A percentile compares a stretch with the other conserved stretches of the same genome.
Conservation (phyloP, 2,888 invertebrate genomes). For the Phyto melanocephala region DNA sequence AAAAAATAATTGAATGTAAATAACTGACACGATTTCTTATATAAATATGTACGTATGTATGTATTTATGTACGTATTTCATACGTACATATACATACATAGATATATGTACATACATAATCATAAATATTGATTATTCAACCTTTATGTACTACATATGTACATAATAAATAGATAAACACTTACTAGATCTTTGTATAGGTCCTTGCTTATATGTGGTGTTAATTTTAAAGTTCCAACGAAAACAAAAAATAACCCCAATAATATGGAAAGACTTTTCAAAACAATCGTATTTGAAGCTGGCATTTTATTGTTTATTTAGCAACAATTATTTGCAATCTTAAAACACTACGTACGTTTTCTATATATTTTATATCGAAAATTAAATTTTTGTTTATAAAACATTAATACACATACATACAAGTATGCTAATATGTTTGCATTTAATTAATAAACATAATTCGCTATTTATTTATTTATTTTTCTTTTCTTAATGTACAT, state of each 20-base stretch:
- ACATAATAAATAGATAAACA: conserved; percentile 56
- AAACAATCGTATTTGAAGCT: conserved; percentile 84
- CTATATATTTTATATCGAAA: too few relatives aligned
- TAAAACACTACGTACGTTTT: neutral
- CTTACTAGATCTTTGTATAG: conserved; percentile 97
- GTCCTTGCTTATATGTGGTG: conserved; percentile 95
- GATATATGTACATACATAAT: neutral
- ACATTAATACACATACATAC: neutral
- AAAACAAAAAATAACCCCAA: conserved; percentile 97
- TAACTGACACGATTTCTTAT: too few relatives aligned
- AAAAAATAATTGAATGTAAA: neutral
- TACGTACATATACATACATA: neutral
- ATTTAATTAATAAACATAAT: conserved; percentile 22
- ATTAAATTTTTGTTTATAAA: neutral
- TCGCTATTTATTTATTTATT: neutral
- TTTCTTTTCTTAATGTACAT: too few relatives aligned
- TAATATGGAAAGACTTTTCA: conserved; percentile 93
- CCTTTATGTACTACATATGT: neutral
- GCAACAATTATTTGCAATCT: conserved; percentile 45
- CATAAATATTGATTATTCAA: conserved; percentile 24
- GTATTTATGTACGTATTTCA: neutral
- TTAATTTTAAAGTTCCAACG: conserved; percentile 94
- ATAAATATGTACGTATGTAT: neutral
- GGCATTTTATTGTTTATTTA: conserved; percentile 71
- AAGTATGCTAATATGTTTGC: neutral